These are phyloP conservation scores for Drosophila neotestacea DNA, from an alignment of 2,888 invertebrate genomes.

Conservation along the genomic window DNA sequence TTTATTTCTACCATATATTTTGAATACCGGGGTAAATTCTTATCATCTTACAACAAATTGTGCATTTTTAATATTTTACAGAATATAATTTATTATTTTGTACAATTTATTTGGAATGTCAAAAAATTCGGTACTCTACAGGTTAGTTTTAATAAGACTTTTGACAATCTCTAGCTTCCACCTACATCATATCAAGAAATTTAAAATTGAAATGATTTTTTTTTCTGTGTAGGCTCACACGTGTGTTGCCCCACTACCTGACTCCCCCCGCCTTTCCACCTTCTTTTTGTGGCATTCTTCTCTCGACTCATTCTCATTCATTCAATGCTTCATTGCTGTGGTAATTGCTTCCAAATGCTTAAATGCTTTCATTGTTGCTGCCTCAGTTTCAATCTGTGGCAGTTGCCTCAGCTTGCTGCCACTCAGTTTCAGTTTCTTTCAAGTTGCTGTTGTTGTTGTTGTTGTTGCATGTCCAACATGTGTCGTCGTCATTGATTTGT, in stretches of 20 bases:
- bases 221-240: background rate
- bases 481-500: conserved; percentile 81
- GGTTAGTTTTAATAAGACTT: no score
- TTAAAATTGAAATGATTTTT: no score
- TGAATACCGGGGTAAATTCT: no score
- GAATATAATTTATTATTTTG: no score
- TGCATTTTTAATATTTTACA: no score
- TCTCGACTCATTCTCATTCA: conserved; percentile 50
- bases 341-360: conserved; percentile 83
- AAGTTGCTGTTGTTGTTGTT: conserved; percentile 53
- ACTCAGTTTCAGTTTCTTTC: conserved; percentile 59
- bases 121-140: no score
- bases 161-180: no score
- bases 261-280: background rate
- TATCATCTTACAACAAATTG: no score
- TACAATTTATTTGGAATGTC: no score
- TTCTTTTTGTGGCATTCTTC: conserved; percentile 9
- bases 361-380: conserved; percentile 69
- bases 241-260: conserved; percentile 4
- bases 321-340: conserved; percentile 78
- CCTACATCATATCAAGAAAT: no score
- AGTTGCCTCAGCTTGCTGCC: conserved; percentile 41
- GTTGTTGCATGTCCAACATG: conserved; percentile 76
- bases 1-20: no score
- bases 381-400: conserved; percentile 39